Evolutionary conservation across 2,113 vertebrate species (phyloP), one percentile per base, ranked within the genome.

Genomic region (Dermatemys mawii): DNA sequence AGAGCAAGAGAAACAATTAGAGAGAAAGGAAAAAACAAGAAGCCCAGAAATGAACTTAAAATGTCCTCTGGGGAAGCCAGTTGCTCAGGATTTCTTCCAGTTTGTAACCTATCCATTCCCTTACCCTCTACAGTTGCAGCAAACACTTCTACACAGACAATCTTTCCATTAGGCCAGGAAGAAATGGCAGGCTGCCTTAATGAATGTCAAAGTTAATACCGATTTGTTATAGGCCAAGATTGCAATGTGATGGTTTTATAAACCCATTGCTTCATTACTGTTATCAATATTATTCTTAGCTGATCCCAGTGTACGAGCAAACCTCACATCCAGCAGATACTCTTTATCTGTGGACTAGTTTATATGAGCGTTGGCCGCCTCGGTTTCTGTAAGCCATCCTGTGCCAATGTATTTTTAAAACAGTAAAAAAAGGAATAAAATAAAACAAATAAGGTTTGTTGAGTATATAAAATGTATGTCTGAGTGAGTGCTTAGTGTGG

Each of bases 151-250:
- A 87, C 94, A 90, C 91, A 92, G 96, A 87, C 92, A 95, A 92
- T 90, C 93, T 95, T 96, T 94, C 95, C 94, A 95, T 93, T 95
- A 92, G 94, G 84, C 86, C 85, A 95, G 83, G 88, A 78, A 93
- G 95, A 93, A 95, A 95, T 95, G 96, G 94, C 95, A 96, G 93
- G 94, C 89, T 93, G 97, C 95, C 92, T 94, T 97, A 94, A 97
- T 96, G 94, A 94, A 94, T 96, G 97, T 94, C 91, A 95, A 83
- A 94, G 96, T 94, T 96, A 95, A 96, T 95, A 92, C 90, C 81
- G 55, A 19, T 92, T 96, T 94, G 89, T 94, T 96, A 90, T 53
- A 90, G 94, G 29, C 86, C 92, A 90, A 41, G 89, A 88, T 92
- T 91, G 96, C 83, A 81, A 87, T 89, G 91, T 93, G 96, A 93